phyloP scores from a whole-genome alignment of 2,797 vertebrate genomes.

The Vultur gryphus region DNA sequence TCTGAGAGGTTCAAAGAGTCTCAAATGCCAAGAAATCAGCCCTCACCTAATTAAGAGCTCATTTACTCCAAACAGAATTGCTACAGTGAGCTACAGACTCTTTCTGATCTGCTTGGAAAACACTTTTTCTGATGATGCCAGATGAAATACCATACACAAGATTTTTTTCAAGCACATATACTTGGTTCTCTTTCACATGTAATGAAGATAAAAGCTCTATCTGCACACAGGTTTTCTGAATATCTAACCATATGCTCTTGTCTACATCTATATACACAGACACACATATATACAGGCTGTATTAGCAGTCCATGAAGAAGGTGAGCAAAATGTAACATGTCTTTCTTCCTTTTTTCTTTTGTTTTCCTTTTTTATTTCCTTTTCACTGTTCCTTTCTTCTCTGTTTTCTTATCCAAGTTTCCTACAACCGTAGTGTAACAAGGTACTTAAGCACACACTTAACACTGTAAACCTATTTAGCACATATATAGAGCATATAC shows the following conservation, averaged over 20 bases:
- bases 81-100: conserved; percentile 22
- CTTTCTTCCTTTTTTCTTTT: neutral
- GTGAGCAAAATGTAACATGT: neutral
- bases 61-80: conserved; percentile 31
- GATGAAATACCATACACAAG: conserved; percentile 5
- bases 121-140: conserved; percentile 44
- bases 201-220: conserved; percentile 56
- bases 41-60: conserved; percentile 55
- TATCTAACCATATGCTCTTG: conserved; percentile 45
- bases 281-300: neutral
- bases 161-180: neutral
- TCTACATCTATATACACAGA: conserved; percentile 39
- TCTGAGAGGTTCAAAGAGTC: conserved; percentile 36
- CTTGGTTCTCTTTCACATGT: neutral
- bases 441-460: neutral
- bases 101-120: conserved; percentile 50
- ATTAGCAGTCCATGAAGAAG: neutral
- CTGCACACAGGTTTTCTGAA: conserved; percentile 4
- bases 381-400: neutral
- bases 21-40: neutral
- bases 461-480: neutral
- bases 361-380: neutral
- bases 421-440: neutral
- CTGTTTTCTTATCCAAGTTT: neutral
- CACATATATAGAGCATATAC: neutral